phyloP scores from a whole-genome alignment of 1,140 invertebrate species.

The Drosophila malerkotliana region DNA sequence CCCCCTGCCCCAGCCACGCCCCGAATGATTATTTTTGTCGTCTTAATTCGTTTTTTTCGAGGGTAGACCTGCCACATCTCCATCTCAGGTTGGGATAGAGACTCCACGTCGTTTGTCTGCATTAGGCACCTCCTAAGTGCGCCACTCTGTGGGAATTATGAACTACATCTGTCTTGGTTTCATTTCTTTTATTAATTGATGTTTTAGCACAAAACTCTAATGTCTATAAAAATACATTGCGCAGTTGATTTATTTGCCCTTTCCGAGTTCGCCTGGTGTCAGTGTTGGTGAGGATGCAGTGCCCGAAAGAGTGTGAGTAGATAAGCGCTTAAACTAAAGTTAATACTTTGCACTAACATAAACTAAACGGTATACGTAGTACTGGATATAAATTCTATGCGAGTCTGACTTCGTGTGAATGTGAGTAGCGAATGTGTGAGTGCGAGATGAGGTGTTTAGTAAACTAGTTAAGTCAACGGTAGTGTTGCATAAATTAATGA shows the following conservation, averaged over 20 bases:
- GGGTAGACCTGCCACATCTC: constrained; percentile 48
- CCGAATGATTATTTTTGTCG: constrained; percentile 76
- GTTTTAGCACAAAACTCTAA: constrained; percentile 29
- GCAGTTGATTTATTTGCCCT: constrained; percentile 6
- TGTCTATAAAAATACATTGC: constrained; percentile 44
- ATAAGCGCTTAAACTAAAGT: constrained; percentile 24
- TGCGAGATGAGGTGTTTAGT: constrained; percentile 42
- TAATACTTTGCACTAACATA: constrained; percentile 58
- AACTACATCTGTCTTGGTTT: constrained; percentile 26
- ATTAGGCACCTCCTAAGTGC: no score
- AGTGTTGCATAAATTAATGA: constrained; percentile 54
- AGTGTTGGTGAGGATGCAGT: neutral
- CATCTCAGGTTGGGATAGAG: constrained; percentile 20
- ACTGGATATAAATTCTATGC: constrained; percentile 59
- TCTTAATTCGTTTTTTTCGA: constrained; percentile 66
- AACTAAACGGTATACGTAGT: constrained; percentile 33
- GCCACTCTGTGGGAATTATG: no score
- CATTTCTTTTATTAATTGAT: constrained; percentile 26
- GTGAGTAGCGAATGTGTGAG: constrained; percentile 46
- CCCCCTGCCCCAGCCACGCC: constrained; percentile 50
- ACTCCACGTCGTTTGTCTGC: no score
- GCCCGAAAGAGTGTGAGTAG: constrained; percentile 10
- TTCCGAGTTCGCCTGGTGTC: neutral
- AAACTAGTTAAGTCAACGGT: constrained; percentile 54
- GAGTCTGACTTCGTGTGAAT: constrained; percentile 51